Evolutionary conservation across 2,797 vertebrate genomes (phyloP), one percentile per base, ranked within the genome.

Genomic region (Mormyrus proboscirostris): DNA sequence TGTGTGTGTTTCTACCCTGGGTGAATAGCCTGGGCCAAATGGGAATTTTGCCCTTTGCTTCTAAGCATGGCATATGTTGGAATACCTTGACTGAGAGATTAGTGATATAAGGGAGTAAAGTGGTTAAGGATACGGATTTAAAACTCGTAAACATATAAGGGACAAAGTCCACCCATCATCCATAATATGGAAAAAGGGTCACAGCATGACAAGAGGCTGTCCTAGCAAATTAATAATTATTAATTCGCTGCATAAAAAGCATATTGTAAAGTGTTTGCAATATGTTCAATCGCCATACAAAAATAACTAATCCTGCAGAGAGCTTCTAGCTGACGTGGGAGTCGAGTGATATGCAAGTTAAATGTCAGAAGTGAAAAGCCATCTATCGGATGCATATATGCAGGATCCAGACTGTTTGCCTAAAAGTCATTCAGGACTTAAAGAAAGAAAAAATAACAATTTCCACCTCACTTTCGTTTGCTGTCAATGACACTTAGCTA

Each of bases 401-500:
- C 38, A 86, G 8, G 22, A 65, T 50, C 25, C 50, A 86, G 49
- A 84, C 59, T 69, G 4, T 33, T 51, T 25, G 55, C 22, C 59
- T 12, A 65, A 69, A 51, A 50, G 62, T 62, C 47, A 10, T 62
- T 53, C 47, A 88, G 57, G 8, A 7, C 62, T 73, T 59, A 55
- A 49, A 57, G 12, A 88, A 22, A 57, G 22, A 47, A 79, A 73
- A 88, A 57, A 50, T 47, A 69, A 50, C 57, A 89, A 89, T 73
- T 69, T 89, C 83, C 49, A 57, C 69, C 44, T 14, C 91, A 92
- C 91, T 94, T 94, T 93, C 92, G 93, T 95, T 95, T 94, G 94
- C 94, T 94, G 94, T 95, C 95, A 94, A 93, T 93, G 94, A 94
- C 94, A 93, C 94, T 96, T 95, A 95, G 93, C 92, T 90, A 88